These are phyloP conservation scores for Drosophila insularis DNA, from an alignment of 1,140 invertebrate species.

Conservation along the genomic window DNA sequence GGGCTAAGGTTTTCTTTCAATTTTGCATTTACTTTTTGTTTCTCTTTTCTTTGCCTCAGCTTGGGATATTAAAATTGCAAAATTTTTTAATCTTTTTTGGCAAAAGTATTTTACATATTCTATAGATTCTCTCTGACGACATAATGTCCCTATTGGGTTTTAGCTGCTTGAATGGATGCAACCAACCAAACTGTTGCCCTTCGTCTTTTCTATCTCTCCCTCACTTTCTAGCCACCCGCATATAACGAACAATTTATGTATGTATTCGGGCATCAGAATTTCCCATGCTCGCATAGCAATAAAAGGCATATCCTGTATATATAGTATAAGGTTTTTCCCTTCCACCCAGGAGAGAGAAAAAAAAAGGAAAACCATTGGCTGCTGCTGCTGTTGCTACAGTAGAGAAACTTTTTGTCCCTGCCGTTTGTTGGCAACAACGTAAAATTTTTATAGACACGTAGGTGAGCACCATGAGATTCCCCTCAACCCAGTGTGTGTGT, in stretches of 20 bases:
- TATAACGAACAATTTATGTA: constrained; percentile 73
- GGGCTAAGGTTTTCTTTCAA: constrained; percentile 1
- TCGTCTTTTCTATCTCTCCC: no score
- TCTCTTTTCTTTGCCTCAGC: constrained; percentile 13
- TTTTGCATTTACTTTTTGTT: neutral
- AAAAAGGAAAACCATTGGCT: constrained; percentile 25
- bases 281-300: constrained; percentile 67
- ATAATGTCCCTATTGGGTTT: constrained; percentile 75
- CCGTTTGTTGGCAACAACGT: constrained; percentile 54
- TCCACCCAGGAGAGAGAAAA: constrained; percentile 3
- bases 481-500: neutral
- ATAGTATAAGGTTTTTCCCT: constrained; percentile 43
- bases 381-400: constrained; percentile 43
- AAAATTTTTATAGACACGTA: constrained; percentile 80
- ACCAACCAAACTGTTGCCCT: neutral
- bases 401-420: constrained; percentile 76
- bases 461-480: constrained; percentile 35
- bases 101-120: constrained; percentile 73
- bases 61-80: constrained; percentile 74
- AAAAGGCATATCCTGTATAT: constrained; percentile 75
- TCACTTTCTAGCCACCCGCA: constrained; percentile 17
- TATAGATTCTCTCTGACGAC: constrained; percentile 63
- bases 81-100: constrained; percentile 76
- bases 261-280: constrained; percentile 73
- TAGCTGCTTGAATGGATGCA: constrained; percentile 12